phyloP scores from a whole-genome alignment of 2,113 vertebrate species.

The Pseudopipra pipra region DNA sequence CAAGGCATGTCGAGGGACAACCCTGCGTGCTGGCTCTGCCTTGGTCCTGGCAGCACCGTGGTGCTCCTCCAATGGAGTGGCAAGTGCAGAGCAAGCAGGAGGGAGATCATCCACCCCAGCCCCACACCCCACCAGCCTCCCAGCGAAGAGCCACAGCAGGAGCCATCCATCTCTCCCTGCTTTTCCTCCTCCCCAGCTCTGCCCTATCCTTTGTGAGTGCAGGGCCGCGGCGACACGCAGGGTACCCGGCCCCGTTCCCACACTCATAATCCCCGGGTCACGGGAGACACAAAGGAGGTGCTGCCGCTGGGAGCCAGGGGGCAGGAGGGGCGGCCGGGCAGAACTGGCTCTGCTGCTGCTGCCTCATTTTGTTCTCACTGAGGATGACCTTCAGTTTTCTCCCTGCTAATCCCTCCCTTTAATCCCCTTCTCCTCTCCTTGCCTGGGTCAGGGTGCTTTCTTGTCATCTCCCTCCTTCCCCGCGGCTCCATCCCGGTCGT shows the following conservation, averaged over 20 bases:
- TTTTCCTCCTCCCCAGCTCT: neutral
- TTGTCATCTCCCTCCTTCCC: neutral
- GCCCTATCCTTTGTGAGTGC: constrained; percentile 8
- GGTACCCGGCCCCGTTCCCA: constrained; percentile 77
- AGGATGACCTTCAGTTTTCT: constrained; percentile 63
- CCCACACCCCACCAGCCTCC: neutral
- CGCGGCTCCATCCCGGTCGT: neutral
- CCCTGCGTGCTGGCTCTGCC: neutral
- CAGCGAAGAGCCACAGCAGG: fast-evolving
- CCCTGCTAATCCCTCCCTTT: neutral
- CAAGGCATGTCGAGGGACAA: too few relatives aligned
- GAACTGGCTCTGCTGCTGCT: constrained; percentile 60
- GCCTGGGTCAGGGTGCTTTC: neutral
- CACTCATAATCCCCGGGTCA: constrained; percentile 86
- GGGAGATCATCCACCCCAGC: neutral
- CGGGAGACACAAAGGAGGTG: constrained; percentile 81
- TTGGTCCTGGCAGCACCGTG: neutral
- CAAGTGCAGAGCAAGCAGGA: neutral
- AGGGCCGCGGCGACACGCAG: neutral
- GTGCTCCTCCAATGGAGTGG: neutral
- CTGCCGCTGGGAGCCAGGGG: constrained; percentile 68
- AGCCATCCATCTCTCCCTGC: neutral
- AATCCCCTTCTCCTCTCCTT: neutral
- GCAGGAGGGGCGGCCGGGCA: neutral
- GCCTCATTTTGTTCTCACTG: constrained; percentile 72